phyloP scores from a whole-genome alignment of 2,797 vertebrate genomes.

The Onychomys arenicola region DNA sequence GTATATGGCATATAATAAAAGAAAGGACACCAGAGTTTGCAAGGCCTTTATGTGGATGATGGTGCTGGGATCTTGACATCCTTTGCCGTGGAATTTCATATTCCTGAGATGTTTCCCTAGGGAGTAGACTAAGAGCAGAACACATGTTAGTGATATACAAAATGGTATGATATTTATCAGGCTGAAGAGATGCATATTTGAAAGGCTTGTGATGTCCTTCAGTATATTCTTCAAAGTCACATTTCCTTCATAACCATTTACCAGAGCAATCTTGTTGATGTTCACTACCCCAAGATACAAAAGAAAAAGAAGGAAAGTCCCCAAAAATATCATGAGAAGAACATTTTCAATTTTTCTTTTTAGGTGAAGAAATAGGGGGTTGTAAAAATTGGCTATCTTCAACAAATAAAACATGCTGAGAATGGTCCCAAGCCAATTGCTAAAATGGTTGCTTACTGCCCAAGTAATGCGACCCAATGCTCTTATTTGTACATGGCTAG shows the following conservation, averaged over 20 bases:
- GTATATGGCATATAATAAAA: background rate
- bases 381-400: conserved; percentile 61
- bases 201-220: rapidly evolving
- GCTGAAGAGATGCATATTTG: rapidly evolving
- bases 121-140: conserved; percentile 45
- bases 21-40: conserved; percentile 31
- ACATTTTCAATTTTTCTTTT: conserved; percentile 28
- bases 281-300: background rate
- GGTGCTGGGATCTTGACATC: background rate
- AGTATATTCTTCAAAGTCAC: background rate
- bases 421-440: conserved; percentile 14
- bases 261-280: rapidly evolving
- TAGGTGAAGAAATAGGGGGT: background rate
- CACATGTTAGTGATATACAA: background rate
- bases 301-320: background rate
- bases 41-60: background rate
- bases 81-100: background rate
- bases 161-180: background rate
- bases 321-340: background rate
- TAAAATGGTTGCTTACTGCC: background rate
- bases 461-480: background rate
- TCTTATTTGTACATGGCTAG: background rate
- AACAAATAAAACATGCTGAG: conserved; percentile 59
- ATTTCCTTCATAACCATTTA: background rate
- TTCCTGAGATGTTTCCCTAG: conserved; percentile 40